Evolutionary conservation across 2,797 vertebrate species (phyloP).

Genomic region (Xenops minutus): DNA sequence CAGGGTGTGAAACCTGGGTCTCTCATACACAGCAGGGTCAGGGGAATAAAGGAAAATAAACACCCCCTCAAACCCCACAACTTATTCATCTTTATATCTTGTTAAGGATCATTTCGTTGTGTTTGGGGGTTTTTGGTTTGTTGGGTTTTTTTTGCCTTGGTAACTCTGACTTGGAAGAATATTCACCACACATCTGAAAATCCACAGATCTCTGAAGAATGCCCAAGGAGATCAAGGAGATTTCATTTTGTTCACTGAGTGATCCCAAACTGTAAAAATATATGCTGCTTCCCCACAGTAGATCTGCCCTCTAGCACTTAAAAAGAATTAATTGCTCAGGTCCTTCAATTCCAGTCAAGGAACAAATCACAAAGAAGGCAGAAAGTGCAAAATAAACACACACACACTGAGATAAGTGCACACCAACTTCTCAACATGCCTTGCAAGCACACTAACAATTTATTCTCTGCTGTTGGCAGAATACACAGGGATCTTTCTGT

Average conservation of each 20-base stretch:
- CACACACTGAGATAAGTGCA: neutral
- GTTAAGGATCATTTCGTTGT: neutral
- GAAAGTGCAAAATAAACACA: constrained; percentile 32
- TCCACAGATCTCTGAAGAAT: neutral
- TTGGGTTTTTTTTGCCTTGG: too few relatives aligned
- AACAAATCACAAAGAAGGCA: neutral
- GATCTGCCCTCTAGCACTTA: neutral
- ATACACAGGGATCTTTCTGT: constrained; percentile 47
- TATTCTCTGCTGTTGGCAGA: constrained; percentile 51
- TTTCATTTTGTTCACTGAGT: neutral
- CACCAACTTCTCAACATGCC: neutral
- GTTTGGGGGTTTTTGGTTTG: accelerated
- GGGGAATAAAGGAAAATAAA: neutral
- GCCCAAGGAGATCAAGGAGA: neutral
- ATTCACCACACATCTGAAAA: neutral
- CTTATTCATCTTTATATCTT: neutral
- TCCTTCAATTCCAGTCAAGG: neutral
- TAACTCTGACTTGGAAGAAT: neutral
- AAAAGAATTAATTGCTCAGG: neutral
- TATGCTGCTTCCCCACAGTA: accelerated
- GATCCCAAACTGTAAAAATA: neutral
- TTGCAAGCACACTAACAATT: constrained; percentile 4
- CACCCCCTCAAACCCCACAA: neutral
- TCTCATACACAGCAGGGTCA: neutral
- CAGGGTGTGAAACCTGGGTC: neutral